Evolutionary conservation across 2,797 vertebrate genomes (phyloP), one percentile per base, ranked within the genome.

Genomic region (Lophius americanus): DNA sequence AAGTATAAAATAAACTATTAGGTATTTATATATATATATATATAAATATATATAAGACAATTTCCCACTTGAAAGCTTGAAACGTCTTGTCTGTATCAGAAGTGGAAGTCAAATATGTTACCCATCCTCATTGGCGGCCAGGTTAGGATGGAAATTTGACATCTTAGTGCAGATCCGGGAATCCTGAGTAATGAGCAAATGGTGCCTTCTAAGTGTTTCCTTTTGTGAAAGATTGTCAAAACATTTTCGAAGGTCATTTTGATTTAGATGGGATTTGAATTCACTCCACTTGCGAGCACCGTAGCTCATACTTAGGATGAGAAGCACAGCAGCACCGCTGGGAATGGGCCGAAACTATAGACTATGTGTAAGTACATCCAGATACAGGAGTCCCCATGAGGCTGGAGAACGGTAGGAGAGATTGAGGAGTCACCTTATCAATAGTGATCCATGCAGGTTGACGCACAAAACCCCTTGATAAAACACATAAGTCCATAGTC

Each of bases 361-460:
- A 57, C 38, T 33, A 50, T 71, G 68, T 76, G 68, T 83, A 76
- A 82, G 51, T 75, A 83, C 51, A 80, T 56, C 53, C 56, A 48
- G 60, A 77, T 65, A 62, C 68, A 49, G 51, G 50, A 52, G 6
- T 7, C 38, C 73, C 59, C 68, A 41, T 7, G 68, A 55, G 79
- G 71, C 75, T 58, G 53, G 47, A 60, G 58, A 67, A 63, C 6
- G 32, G 64, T 11, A 50, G 39, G 57, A 46, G 76, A 82, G 78
- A 81, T 74, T 68, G 79, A 75, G 14, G 66, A 83, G 78, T 85
- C 84, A 81, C 73, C 84, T 76, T 81, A 83, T 83, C 79, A 64
- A 78, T 62, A 63, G 68, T 84, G 79, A 85, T 85, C 83, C 83
- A 75, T 80, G 71, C 73, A 75, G 82, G 78, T 73, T 52, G 14